Percentiles rank a stretch among this genome's conserved stretches.
These are phyloP conservation scores for Pedionomus torquatus DNA, from an alignment of 2,113 vertebrate species.

Conservation along the genomic window DNA sequence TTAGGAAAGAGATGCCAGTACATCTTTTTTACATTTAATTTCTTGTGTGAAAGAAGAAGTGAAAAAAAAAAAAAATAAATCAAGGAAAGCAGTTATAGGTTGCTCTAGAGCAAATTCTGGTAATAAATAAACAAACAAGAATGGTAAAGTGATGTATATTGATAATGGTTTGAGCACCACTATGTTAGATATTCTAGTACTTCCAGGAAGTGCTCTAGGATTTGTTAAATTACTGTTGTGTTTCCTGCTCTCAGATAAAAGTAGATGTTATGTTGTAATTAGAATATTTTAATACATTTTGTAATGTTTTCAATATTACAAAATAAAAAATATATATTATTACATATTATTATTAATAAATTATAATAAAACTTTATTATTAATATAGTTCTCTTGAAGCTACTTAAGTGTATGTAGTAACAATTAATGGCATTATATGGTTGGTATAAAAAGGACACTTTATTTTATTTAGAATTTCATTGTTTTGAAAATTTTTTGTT, in stretches of 20 bases:
- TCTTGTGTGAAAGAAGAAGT: not conserved
- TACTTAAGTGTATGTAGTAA: not conserved
- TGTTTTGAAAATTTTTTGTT: conserved; percentile 1
- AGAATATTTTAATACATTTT: not conserved
- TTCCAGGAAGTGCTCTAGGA: not conserved
- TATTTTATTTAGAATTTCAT: not conserved
- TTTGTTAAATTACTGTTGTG: not conserved
- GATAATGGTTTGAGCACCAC: not conserved
- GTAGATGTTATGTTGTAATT: not conserved
- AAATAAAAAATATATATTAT: no score
- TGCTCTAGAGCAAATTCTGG: not conserved
- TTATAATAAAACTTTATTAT: no score
- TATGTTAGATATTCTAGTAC: not conserved
- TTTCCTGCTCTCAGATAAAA: not conserved
- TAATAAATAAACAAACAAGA: not conserved
- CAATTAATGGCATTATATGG: not conserved
- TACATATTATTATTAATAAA: no score
- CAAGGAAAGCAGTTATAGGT: not conserved
- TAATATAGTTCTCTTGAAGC: not conserved
- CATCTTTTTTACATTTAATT: not conserved
- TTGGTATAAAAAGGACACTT: not conserved
- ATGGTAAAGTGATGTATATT: not conserved
- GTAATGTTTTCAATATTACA: not conserved
- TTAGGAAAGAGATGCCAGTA: not conserved
- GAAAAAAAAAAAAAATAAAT: not conserved